phyloP scores from a whole-genome alignment of 2,888 invertebrate species.

The Malthinus flaveolus region DNA sequence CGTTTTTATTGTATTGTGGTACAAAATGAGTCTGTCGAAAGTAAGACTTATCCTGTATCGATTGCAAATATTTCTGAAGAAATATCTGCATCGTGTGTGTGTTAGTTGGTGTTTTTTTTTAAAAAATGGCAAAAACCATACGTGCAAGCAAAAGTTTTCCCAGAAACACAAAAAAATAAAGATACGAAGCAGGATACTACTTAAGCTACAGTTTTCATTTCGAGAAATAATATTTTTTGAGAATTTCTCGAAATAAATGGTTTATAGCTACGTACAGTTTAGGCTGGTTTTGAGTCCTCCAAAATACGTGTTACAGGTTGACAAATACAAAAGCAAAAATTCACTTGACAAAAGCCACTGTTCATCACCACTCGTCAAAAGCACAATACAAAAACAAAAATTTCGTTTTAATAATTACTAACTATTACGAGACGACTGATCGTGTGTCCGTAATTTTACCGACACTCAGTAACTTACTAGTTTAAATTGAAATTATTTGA shows the following conservation, averaged over 20 bases:
- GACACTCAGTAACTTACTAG: no score
- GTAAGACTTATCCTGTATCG: no score
- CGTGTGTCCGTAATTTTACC: not conserved
- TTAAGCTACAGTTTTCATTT: constrained; percentile 21
- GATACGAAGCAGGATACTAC: constrained; percentile 26
- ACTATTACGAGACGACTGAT: no score
- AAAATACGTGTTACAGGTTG: constrained; percentile 23
- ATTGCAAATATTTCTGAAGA: constrained; percentile 15
- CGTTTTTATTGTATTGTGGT: constrained; percentile 49
- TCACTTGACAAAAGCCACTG: constrained; percentile 50
- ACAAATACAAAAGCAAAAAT: constrained; percentile 40
- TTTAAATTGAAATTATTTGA: no score
- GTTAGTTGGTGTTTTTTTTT: constrained; percentile 18
- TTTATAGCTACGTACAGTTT: constrained; percentile 28
- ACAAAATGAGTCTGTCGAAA: no score
- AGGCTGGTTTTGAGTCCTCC: constrained; percentile 27
- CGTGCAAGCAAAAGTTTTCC: constrained; percentile 22
- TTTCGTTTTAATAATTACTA: not conserved
- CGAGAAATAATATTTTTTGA: constrained; percentile 8
- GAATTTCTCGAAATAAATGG: constrained; percentile 18
- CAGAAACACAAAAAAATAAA: constrained; percentile 17
- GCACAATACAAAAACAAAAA: constrained; percentile 40
- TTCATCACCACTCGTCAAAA: constrained; percentile 46
- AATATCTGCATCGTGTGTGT: constrained; percentile 21
- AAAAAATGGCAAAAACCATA: constrained; percentile 10